These are phyloP conservation scores for Carlito syrichta DNA, from an alignment of 2,113 vertebrate genomes.

Conservation along the genomic window DNA sequence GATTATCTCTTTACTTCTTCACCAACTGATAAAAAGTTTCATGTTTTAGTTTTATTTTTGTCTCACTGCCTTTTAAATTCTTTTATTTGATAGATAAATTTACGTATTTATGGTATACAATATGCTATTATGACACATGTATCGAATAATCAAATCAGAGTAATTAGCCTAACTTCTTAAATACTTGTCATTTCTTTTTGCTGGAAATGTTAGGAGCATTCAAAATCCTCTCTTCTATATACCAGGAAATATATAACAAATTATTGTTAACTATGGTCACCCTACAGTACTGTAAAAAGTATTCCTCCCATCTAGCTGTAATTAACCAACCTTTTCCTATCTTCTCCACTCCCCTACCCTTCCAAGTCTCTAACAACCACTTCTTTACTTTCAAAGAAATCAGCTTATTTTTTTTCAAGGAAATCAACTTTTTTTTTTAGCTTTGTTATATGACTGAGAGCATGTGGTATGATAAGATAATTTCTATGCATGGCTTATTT, in stretches of 20 bases:
- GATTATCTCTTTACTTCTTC: background rate
- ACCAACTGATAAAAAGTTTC: background rate
- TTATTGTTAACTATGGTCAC: background rate
- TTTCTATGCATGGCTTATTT: background rate
- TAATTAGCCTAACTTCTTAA: background rate
- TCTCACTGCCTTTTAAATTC: background rate
- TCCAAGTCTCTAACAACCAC: background rate
- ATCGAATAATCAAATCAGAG: background rate
- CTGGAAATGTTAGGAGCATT: background rate
- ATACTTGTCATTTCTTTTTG: background rate
- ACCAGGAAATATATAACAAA: background rate
- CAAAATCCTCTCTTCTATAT: background rate
- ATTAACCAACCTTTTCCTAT: background rate
- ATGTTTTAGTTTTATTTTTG: background rate
- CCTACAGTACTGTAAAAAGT: background rate
- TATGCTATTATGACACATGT: background rate
- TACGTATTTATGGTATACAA: background rate
- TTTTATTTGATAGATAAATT: background rate
- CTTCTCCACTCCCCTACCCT: background rate
- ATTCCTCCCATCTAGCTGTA: background rate
- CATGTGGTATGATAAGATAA: too few relatives aligned
- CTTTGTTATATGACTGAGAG: background rate
- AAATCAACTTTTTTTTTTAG: background rate
- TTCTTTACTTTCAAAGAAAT: background rate
- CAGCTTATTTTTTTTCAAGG: background rate